These are phyloP conservation scores for Chloroclystis v-ata DNA, from an alignment of 2,888 invertebrate species.

Conservation along the genomic window DNA sequence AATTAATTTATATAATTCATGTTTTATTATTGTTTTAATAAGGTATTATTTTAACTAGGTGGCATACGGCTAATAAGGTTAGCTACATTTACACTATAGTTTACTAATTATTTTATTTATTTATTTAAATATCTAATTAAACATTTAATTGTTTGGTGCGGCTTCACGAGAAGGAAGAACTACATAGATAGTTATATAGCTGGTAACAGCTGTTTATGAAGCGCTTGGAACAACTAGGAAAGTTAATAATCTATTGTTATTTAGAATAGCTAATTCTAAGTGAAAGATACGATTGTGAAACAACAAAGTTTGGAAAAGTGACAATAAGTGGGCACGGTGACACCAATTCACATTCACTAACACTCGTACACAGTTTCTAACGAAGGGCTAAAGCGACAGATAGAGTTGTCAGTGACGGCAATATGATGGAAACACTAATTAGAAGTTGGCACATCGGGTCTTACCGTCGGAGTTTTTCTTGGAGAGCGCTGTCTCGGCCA, in stretches of 20 bases:
- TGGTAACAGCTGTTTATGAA: slow-evolving; percentile 14
- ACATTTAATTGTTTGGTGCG: slow-evolving; percentile 9
- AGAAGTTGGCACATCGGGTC: slow-evolving; percentile 50
- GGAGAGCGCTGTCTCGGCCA: slow-evolving; percentile 87
- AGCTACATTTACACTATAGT: background rate
- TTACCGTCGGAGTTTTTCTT: slow-evolving; percentile 92
- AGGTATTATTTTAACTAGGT: too few species aligned
- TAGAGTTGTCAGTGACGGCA: slow-evolving; percentile 53
- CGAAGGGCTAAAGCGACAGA: slow-evolving; percentile 56
- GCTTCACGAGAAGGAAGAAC: slow-evolving; percentile 1
- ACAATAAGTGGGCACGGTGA: slow-evolving; percentile 34
- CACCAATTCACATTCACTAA: slow-evolving; percentile 39
- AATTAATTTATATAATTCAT: background rate
- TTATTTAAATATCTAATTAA: slow-evolving; percentile 3
- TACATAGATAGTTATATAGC: slow-evolving; percentile 7
- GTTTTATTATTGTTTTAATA: background rate
- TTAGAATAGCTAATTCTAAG: slow-evolving; percentile 26
- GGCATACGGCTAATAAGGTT: too few species aligned
- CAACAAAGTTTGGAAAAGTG: slow-evolving; percentile 31
- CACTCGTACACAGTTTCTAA: slow-evolving; percentile 38
- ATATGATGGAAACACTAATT: slow-evolving; percentile 45
- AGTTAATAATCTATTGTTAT: slow-evolving; percentile 29
- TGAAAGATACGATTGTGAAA: slow-evolving; percentile 36
- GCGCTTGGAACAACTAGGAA: slow-evolving; percentile 26
- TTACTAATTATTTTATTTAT: too few species aligned